These are phyloP conservation scores for Drosophila engyochracea DNA, from an alignment of 2,888 invertebrate species.

Conservation along the genomic window DNA sequence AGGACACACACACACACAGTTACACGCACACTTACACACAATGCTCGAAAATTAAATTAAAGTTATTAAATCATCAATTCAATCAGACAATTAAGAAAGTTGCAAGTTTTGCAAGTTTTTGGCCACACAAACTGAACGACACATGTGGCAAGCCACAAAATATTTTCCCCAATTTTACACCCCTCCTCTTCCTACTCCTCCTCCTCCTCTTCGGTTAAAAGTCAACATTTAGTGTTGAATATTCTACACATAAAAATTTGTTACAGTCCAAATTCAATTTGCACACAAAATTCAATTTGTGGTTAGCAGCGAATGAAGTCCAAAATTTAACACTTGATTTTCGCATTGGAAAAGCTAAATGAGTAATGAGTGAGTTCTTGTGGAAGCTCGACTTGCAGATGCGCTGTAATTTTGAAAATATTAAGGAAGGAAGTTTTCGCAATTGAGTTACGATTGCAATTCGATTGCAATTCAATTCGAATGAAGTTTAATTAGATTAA, in stretches of 20 bases:
- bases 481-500: not conserved
- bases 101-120: conserved; percentile 67
- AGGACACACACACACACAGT: conserved; percentile 1
- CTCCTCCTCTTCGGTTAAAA: conserved; percentile 11
- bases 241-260: conserved; percentile 45
- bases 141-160: conserved; percentile 57
- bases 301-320: conserved; percentile 47
- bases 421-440: accelerated
- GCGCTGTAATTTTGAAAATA: not conserved
- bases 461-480: not conserved
- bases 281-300: conserved; percentile 56
- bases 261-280: conserved; percentile 62
- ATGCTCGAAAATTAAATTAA: conserved; percentile 77
- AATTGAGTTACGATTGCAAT: not conserved
- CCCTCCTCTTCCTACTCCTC: too few relatives aligned
- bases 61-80: conserved; percentile 85
- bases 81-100: conserved; percentile 84
- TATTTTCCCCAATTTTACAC: not conserved
- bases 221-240: conserved; percentile 50
- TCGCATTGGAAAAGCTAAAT: conserved; percentile 14
- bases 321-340: conserved; percentile 39
- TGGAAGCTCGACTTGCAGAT: not conserved
- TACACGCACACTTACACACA: conserved; percentile 12
- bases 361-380: not conserved
- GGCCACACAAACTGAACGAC: conserved; percentile 68